Conservation (phyloP, 1,140 invertebrate genomes). For the Pogonomyrmex californicus region DNA sequence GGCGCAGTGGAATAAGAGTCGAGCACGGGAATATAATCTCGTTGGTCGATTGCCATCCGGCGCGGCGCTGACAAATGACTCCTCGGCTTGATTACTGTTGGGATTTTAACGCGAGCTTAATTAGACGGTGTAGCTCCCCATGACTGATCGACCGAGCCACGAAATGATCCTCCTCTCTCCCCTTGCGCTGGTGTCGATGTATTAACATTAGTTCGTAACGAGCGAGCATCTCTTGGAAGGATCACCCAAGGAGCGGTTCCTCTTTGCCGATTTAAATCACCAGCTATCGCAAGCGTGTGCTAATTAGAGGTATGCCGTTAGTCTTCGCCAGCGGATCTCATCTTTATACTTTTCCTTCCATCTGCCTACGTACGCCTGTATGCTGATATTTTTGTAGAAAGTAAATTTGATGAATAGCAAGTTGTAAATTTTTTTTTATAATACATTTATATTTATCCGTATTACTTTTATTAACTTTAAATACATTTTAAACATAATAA, state of each 20-base stretch:
- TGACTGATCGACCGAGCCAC: constrained; percentile 75
- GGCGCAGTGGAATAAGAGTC: constrained; percentile 59
- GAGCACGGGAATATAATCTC: constrained; percentile 70
- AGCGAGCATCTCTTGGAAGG: constrained; percentile 51
- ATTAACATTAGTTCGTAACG: constrained; percentile 65
- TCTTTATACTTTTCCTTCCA: constrained; percentile 25
- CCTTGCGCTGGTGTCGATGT: constrained; percentile 38
- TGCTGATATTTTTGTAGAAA: constrained; percentile 1
- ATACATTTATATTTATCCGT: not conserved
- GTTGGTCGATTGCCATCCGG: constrained; percentile 72
- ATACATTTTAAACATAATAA: not conserved
- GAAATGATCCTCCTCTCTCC: constrained; percentile 38
- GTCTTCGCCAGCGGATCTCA: constrained; percentile 63
- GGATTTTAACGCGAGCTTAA: constrained; percentile 79
- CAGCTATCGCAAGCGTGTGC: constrained; percentile 64
- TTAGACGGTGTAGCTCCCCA: constrained; percentile 74
- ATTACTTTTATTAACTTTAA: not conserved
- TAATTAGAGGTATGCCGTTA: constrained; percentile 69
- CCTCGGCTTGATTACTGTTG: constrained; percentile 77
- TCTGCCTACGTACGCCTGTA: not conserved
- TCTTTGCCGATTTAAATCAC: constrained; percentile 72
- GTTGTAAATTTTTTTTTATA: not conserved
- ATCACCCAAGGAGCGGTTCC: constrained; percentile 64
- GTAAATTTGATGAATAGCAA: not conserved
- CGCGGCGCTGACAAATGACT: constrained; percentile 77